These are phyloP conservation scores for Drosophila subpulchrella DNA, from an alignment of 1,140 invertebrate species.

Conservation along the genomic window DNA sequence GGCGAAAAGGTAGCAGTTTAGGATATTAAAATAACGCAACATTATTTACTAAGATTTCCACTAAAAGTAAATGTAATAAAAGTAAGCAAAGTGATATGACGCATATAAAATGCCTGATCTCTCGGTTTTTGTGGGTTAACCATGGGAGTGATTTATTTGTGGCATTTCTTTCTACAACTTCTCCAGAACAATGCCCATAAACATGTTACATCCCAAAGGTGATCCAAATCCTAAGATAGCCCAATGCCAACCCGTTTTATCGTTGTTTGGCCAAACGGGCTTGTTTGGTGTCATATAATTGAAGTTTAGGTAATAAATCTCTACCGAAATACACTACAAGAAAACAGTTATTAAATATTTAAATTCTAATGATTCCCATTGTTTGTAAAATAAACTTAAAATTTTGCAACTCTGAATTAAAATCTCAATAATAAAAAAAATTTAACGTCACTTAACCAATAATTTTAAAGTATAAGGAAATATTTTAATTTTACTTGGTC, in stretches of 20 bases:
- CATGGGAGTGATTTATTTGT: conserved; percentile 11
- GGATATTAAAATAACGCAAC: background rate
- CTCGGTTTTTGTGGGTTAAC: background rate
- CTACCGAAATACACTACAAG: background rate
- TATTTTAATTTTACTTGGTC: too few species aligned
- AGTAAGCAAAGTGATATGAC: background rate
- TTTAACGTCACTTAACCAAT: too few species aligned
- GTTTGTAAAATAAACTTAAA: too few species aligned
- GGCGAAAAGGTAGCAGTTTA: background rate
- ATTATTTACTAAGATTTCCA: too few species aligned
- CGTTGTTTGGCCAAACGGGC: background rate
- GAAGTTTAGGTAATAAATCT: conserved; percentile 3
- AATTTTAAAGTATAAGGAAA: too few species aligned
- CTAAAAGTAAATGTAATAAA: background rate
- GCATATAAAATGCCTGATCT: background rate
- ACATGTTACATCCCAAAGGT: conserved; percentile 12
- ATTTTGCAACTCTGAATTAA: too few species aligned
- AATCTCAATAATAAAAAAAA: too few species aligned
- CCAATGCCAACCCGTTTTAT: conserved; percentile 1
- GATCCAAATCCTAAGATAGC: background rate
- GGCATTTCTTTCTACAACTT: conserved; percentile 5
- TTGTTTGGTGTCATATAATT: conserved; percentile 4
- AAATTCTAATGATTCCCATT: too few species aligned
- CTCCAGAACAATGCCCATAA: background rate
- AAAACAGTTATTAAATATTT: background rate